Base-by-base conservation (phyloP, 2,113 vertebrate genomes). In the Hippocampus guttulatus region DNA sequence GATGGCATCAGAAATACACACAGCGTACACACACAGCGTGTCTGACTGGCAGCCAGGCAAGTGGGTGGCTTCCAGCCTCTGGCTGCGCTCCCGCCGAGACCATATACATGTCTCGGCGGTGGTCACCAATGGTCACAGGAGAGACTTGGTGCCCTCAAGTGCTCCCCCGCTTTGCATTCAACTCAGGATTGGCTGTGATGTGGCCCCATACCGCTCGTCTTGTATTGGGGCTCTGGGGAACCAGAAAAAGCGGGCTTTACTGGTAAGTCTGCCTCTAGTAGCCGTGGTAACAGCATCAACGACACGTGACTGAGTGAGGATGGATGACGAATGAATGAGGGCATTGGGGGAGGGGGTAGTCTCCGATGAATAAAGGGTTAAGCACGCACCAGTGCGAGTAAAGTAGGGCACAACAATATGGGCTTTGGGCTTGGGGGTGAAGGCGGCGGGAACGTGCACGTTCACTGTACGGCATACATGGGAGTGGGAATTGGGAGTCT, bases 351-450 rank as follows among this genome's bases (percentile, higher is more conserved):
- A 71, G 16, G 70, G 54, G 8, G 72, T 74, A 62, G 76, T 64
- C 67, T 18, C 54, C 71, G 74, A 49, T 80, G 81, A 71, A 81
- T 80, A 79, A 87, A 87, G 88, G 89, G 89, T 90, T 91, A 88
- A 85, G 75, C 86, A 86, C 69, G 86, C 82, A 84, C 81, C 85
- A 84, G 79, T 77, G 64, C 76, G 85, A 87, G 77, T 58, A 85
- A 92, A 91, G 87, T 92, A 88, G 91, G 91, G 76, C 90, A 92
- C 76, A 85, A 85, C 77, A 85, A 84, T 79, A 82, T 80, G 52
- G 64, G 76, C 70, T 81, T 58, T 77, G 79, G 65, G 82, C 71
- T 55, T 45, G 52, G n/a, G n/a, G 77, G 63, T 76, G 79, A 62
- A 84, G 71, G 49, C 41, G 27, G 76, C 40, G 47, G 47, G 15